Evolutionary conservation across 1,140 invertebrate genomes (phyloP).

Genomic region (Pseudomyrmex dendroicus): DNA sequence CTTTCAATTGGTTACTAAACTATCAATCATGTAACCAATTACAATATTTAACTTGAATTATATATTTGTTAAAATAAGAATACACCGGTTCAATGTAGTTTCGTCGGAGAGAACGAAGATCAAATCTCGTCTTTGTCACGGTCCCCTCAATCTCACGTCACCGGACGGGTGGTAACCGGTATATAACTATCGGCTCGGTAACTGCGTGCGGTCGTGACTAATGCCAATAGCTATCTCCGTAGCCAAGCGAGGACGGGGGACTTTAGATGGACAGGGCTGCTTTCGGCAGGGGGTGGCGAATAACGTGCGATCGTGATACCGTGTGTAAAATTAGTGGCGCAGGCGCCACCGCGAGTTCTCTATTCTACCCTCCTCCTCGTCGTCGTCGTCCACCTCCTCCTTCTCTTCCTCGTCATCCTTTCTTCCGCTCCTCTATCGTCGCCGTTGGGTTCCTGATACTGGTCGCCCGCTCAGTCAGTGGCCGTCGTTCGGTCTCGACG

Average conservation of each 20-base stretch:
- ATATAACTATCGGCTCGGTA: slow-evolving; percentile 23
- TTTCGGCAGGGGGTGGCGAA: slow-evolving; percentile 51
- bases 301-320: slow-evolving; percentile 69
- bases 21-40: not conserved
- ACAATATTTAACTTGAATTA: not conserved
- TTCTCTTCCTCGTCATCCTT: slow-evolving; percentile 52
- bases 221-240: slow-evolving; percentile 55
- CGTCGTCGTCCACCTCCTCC: slow-evolving; percentile 55
- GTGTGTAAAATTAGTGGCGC: slow-evolving; percentile 79
- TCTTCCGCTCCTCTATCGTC: slow-evolving; percentile 63
- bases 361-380: slow-evolving; percentile 13
- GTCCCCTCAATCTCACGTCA: slow-evolving; percentile 19
- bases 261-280: slow-evolving; percentile 21
- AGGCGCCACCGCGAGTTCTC: slow-evolving; percentile 67
- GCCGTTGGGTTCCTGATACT: slow-evolving; percentile 68
- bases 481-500: slow-evolving; percentile 65
- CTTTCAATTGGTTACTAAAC: slow-evolving; percentile 16
- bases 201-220: slow-evolving; percentile 53
- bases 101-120: not conserved
- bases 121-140: slow-evolving; percentile 1
- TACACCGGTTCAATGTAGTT: not conserved
- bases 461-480: slow-evolving; percentile 72
- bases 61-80: not conserved
- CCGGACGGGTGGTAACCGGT: not conserved
- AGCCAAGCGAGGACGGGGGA: slow-evolving; percentile 42